Base-by-base conservation (phyloP, 2,888 invertebrate genomes). In the Archips crataeganus region DNA sequence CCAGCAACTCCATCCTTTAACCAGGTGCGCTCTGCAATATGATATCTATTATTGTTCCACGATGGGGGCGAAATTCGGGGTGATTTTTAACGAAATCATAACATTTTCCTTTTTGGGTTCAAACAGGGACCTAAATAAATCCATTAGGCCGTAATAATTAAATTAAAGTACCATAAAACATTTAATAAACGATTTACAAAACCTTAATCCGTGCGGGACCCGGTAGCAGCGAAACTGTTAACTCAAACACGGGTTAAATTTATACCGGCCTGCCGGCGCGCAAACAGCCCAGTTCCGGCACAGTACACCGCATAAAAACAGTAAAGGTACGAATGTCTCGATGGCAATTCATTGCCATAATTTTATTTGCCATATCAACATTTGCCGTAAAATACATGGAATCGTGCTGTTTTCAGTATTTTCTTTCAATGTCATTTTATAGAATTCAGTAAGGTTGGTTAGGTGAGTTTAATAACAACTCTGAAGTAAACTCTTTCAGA, bases 201-300 rank as follows among this genome's bases (percentile, higher is more conserved):
- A 75, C 74, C 77, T 69, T 76, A 77, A 78, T 76, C 76, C 77
- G 59, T 15, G 57, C 51, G 57, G 59, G 49, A 39, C 63, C 45
- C 70, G 69, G 69, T 60, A 65, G 64, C 70, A 65, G 74, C 36
- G 70, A 74, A 74, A 74, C 74, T 74, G 74, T 74, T 74, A 88
- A 90, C 86, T 89, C 89, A 90, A 90, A 90, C 89, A 90, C 77
- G 84, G 87, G 82, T 85, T 81, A 85, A 87, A 87, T 88, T 89
- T 90, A 90, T 90, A 76, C 79, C 83, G 86, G 85, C 82, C 85
- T 84, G 82, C 81, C 79, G 87, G 78, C 85, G 85, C 79, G 84
- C 89, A 90, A 90, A 90, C 88, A 89, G 74, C 78, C 75, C 80
- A 80, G 82, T 86, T 77, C 74, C 76, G 77, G 79, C 65, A 23